Conservation (phyloP, 2,113 vertebrate genomes). For the Entelurus aequoreus region DNA sequence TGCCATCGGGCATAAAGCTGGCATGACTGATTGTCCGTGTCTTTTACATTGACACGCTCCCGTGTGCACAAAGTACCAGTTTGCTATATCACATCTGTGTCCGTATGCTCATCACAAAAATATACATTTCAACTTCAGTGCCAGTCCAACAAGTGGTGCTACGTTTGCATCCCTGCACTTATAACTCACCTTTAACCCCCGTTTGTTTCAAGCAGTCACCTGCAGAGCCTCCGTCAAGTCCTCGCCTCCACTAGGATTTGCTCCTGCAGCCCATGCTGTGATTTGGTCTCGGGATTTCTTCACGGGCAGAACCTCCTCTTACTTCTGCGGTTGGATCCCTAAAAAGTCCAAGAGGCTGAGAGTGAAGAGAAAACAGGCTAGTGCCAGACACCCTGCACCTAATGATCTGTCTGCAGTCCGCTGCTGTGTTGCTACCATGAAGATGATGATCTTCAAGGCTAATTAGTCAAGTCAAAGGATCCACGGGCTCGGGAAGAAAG, state of each 20-base stretch:
- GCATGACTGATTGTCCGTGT: conserved; percentile 51
- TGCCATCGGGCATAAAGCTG: conserved; percentile 40
- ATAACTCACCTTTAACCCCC: conserved; percentile 58
- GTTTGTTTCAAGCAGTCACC: conserved; percentile 27
- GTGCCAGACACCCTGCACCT: conserved; percentile 41
- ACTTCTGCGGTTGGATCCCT: conserved; percentile 45
- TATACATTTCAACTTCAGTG: conserved; percentile 20
- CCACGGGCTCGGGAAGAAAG: conserved; percentile 47
- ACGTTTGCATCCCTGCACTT: conserved; percentile 7
- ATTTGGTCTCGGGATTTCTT: conserved; percentile 31
- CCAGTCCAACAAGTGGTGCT: conserved; percentile 45
- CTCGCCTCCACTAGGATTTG: conserved; percentile 39
- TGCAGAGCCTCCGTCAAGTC: conserved; percentile 24
- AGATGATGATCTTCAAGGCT: conserved; percentile 64
- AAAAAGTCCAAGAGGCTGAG: conserved; percentile 41
- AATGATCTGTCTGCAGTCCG: conserved; percentile 54
- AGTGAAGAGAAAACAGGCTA: conserved; percentile 46
- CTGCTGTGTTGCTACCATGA: conserved; percentile 51
- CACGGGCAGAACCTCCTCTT: conserved; percentile 47
- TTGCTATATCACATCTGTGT: conserved; percentile 13
- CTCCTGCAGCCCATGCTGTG: conserved; percentile 50
- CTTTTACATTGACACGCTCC: conserved; percentile 41
- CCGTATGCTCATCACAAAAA: neutral
- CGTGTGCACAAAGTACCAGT: conserved; percentile 31
- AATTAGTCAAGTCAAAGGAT: conserved; percentile 63